Conservation (phyloP, 2,113 vertebrate genomes). For the Syngnathus floridae region DNA sequence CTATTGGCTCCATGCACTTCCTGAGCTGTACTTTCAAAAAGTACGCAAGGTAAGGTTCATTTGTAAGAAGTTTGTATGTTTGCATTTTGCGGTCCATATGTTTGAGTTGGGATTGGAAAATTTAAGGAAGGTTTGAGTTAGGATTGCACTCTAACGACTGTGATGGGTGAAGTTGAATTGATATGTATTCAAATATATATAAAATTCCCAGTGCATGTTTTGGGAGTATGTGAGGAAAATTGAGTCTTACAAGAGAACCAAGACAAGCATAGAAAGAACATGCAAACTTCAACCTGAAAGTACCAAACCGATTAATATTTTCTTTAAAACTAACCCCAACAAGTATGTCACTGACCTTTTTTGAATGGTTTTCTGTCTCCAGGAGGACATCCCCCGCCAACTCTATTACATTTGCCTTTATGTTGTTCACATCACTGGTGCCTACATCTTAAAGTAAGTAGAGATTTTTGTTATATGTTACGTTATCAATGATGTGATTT, state of each 20-base stretch:
- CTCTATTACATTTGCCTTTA: constrained; percentile 83
- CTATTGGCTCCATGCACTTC: constrained; percentile 81
- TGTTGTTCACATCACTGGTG: constrained; percentile 78
- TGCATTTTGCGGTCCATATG: neutral
- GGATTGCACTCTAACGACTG: neutral
- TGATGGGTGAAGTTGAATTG: neutral
- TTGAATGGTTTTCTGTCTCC: constrained; percentile 10
- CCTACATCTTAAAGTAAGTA: constrained; percentile 81
- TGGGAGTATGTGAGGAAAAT: too few relatives aligned
- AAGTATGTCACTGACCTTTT: neutral
- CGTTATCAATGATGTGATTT: neutral
- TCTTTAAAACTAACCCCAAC: too few relatives aligned
- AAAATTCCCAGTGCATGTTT: too few relatives aligned
- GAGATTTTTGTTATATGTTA: neutral
- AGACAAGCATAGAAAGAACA: too few relatives aligned
- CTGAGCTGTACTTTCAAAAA: constrained; percentile 81
- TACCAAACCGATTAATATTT: too few relatives aligned
- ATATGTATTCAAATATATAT: neutral
- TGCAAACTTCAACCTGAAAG: too few relatives aligned
- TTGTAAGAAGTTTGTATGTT: neutral
- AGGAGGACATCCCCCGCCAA: constrained; percentile 83
- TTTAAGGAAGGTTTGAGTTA: too few relatives aligned
- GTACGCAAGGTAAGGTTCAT: constrained; percentile 70
- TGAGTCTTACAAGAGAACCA: too few relatives aligned
- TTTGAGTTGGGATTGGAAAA: neutral